Evolutionary conservation across 2,797 vertebrate species (phyloP).

Genomic region (Pipistrellus pygmaeus): DNA sequence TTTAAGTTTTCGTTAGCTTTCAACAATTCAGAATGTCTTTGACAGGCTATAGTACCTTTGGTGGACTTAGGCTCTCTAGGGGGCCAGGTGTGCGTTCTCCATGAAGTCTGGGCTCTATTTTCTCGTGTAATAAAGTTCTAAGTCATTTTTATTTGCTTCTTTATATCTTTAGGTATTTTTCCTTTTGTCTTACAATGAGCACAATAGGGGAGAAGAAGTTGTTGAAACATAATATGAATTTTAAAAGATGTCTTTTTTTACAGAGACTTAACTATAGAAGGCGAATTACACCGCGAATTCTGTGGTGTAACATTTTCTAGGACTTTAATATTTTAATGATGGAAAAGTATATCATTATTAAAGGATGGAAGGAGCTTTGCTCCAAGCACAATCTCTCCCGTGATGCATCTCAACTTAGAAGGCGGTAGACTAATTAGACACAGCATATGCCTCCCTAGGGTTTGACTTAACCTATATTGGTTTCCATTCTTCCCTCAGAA

Average conservation of each 20-base stretch:
- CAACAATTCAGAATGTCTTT: constrained; percentile 1
- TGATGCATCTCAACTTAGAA: neutral
- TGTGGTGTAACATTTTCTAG: constrained; percentile 19
- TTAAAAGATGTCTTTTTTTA: neutral
- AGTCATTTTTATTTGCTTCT: neutral
- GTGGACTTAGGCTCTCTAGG: neutral
- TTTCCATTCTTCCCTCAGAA: constrained; percentile 27
- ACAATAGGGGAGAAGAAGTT: neutral
- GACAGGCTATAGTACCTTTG: neutral
- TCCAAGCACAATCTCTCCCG: neutral
- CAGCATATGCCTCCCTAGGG: neutral
- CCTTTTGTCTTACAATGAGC: neutral
- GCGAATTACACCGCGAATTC: neutral
- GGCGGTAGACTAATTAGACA: constrained; percentile 47
- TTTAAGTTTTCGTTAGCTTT: neutral
- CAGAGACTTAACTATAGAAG: neutral
- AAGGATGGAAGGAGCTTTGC: constrained; percentile 6
- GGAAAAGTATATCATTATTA: neutral
- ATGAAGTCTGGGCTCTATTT: neutral
- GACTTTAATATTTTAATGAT: constrained; percentile 51
- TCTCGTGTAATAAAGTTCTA: neutral
- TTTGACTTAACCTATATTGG: neutral
- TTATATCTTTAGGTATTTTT: neutral
- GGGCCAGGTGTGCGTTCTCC: neutral
- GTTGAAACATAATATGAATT: constrained; percentile 4